These are phyloP conservation scores for Prochilodus magdalenae DNA, from an alignment of 2,113 vertebrate species.

Conservation along the genomic window DNA sequence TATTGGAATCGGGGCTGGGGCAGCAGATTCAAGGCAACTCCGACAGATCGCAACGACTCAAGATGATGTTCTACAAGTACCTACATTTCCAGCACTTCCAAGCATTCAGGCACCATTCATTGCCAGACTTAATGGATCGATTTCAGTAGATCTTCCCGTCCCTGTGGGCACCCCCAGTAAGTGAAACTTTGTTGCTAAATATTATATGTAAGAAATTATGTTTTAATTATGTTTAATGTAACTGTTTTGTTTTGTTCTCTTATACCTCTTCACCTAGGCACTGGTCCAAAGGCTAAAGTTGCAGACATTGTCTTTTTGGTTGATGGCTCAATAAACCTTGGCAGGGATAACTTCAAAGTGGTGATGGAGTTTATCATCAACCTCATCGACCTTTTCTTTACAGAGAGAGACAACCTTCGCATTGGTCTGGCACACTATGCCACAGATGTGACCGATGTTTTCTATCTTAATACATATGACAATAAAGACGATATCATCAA, in stretches of 20 bases:
- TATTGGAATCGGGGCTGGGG: slow-evolving; percentile 82
- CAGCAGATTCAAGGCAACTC: slow-evolving; percentile 79
- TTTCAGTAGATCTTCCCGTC: neutral
- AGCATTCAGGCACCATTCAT: slow-evolving; percentile 72
- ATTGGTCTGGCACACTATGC: slow-evolving; percentile 91
- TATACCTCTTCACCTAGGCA: slow-evolving; percentile 30
- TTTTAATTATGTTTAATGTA: neutral
- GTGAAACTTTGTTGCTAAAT: slow-evolving; percentile 37
- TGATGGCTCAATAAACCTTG: slow-evolving; percentile 94
- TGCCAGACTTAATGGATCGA: slow-evolving; percentile 64
- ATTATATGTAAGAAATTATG: neutral
- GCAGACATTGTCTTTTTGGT: slow-evolving; percentile 95
- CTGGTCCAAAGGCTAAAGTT: slow-evolving; percentile 72
- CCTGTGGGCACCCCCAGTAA: slow-evolving; percentile 57
- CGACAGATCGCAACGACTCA: slow-evolving; percentile 75
- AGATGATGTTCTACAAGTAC: slow-evolving; percentile 78
- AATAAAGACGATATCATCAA: slow-evolving; percentile 82
- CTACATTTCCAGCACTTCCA: slow-evolving; percentile 79
- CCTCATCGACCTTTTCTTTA: slow-evolving; percentile 86
- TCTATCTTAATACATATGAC: slow-evolving; percentile 86
- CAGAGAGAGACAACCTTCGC: slow-evolving; percentile 81
- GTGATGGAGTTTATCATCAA: slow-evolving; percentile 84
- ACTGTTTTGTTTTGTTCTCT: slow-evolving; percentile 28
- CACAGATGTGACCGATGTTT: slow-evolving; percentile 87
- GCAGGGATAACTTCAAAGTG: slow-evolving; percentile 81